These are phyloP conservation scores for Agrochola macilenta DNA, from an alignment of 2,888 invertebrate genomes.

Conservation along the genomic window DNA sequence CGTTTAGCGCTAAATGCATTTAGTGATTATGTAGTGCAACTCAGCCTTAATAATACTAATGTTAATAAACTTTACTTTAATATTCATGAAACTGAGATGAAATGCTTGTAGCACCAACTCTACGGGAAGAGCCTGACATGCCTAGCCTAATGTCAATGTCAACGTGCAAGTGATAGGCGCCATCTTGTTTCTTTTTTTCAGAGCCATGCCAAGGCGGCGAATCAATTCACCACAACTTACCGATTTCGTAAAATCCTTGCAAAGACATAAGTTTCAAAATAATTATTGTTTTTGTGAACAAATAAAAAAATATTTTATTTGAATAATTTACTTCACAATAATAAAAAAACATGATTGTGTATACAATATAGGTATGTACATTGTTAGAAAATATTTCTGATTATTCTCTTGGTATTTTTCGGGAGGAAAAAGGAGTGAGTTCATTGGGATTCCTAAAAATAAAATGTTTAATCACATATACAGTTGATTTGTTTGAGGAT, in stretches of 20 bases:
- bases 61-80: neutral
- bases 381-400: slow-evolving; percentile 26
- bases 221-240: slow-evolving; percentile 76
- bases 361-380: slow-evolving; percentile 31
- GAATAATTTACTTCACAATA: slow-evolving; percentile 49
- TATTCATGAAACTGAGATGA: slow-evolving; percentile 31
- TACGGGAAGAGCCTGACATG: slow-evolving; percentile 47
- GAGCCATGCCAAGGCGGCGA: slow-evolving; percentile 72
- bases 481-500: slow-evolving; percentile 12
- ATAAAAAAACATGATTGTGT: slow-evolving; percentile 61
- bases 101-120: slow-evolving; percentile 57
- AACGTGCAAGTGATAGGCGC: slow-evolving; percentile 61
- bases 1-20: neutral
- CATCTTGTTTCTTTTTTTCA: slow-evolving; percentile 56
- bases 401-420: slow-evolving; percentile 40
- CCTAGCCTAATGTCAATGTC: slow-evolving; percentile 56
- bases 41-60: neutral
- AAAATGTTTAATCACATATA: slow-evolving; percentile 49
- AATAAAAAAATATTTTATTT: slow-evolving; percentile 40
- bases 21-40: neutral
- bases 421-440: slow-evolving; percentile 39
- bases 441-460: slow-evolving; percentile 54
- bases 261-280: slow-evolving; percentile 65
- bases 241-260: slow-evolving; percentile 88
- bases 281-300: slow-evolving; percentile 57